phyloP scores from a whole-genome alignment of 2,113 vertebrate species.

The Mormoops blainvillei region DNA sequence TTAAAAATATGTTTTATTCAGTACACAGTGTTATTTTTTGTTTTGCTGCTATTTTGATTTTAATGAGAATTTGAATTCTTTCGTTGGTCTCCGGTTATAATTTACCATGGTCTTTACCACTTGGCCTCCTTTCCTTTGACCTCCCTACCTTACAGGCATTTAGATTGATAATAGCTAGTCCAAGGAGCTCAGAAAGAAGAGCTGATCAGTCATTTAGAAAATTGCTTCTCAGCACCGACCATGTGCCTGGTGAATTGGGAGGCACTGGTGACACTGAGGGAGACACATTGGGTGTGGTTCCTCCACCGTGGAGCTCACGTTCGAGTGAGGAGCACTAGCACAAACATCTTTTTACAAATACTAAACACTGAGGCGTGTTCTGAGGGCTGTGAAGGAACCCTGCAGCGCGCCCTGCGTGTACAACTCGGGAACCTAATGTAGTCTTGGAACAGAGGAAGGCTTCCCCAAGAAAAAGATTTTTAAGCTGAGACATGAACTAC shows the following conservation, averaged over 20 bases:
- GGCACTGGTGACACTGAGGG: not conserved
- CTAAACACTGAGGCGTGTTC: not conserved
- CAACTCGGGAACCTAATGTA: not conserved
- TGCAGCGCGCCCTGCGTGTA: fast-evolving
- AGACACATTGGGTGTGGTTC: not conserved
- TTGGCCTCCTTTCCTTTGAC: not conserved
- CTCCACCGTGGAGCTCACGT: not conserved
- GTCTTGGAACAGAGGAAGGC: not conserved
- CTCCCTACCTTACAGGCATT: not conserved
- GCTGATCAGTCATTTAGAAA: not conserved
- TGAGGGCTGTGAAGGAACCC: not conserved
- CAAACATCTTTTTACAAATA: not conserved
- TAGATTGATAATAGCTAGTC: not conserved
- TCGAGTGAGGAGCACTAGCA: not conserved
- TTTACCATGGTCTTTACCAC: not conserved
- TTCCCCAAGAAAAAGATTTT: not conserved
- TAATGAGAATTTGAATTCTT: not conserved
- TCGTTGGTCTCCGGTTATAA: not conserved
- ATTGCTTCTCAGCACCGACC: not conserved
- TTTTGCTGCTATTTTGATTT: not conserved
- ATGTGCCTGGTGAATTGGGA: not conserved
- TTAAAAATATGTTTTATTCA: not conserved
- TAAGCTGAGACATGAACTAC: not conserved
- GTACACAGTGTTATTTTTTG: not conserved
- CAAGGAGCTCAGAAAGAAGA: not conserved